A percentile compares a stretch with the other conserved stretches of the same genome.
Conservation (phyloP, 2,113 vertebrate genomes). For the Clarias gariepinus region DNA sequence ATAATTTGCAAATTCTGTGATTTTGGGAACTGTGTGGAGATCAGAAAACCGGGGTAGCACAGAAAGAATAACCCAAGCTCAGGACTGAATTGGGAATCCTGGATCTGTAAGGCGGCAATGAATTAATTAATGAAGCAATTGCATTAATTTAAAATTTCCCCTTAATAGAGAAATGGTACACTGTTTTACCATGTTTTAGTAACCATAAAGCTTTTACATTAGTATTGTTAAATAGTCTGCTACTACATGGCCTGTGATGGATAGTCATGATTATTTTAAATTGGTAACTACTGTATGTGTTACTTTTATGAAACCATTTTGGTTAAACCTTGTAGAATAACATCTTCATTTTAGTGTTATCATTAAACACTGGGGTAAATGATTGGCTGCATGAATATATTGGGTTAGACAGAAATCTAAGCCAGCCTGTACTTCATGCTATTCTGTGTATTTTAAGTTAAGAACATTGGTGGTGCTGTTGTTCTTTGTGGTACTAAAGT, state of each 20-base stretch:
- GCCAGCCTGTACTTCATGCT: not conserved
- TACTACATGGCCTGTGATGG: not conserved
- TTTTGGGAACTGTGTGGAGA: not conserved
- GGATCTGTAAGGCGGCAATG: not conserved
- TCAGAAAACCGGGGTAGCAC: not conserved
- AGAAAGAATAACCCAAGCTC: not conserved
- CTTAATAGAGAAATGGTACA: not conserved
- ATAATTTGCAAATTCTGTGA: constrained; percentile 35
- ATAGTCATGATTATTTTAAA: not conserved
- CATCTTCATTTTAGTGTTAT: too few relatives aligned
- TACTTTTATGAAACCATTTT: too few relatives aligned
- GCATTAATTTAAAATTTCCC: not conserved
- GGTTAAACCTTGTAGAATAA: not conserved
- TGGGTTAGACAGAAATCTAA: not conserved
- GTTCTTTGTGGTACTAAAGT: not conserved
- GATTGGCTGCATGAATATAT: not conserved
- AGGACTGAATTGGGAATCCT: not conserved
- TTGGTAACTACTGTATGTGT: not conserved
- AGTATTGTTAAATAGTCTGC: not conserved
- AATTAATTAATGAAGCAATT: not conserved
- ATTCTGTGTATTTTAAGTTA: not conserved
- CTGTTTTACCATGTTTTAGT: not conserved
- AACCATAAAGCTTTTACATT: not conserved
- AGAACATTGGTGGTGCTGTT: not conserved
- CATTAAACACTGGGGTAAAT: not conserved